Evolutionary conservation across 2,888 invertebrate species (phyloP), one percentile per base, ranked within the genome.

Genomic region (Psylliodes chrysocephalus): DNA sequence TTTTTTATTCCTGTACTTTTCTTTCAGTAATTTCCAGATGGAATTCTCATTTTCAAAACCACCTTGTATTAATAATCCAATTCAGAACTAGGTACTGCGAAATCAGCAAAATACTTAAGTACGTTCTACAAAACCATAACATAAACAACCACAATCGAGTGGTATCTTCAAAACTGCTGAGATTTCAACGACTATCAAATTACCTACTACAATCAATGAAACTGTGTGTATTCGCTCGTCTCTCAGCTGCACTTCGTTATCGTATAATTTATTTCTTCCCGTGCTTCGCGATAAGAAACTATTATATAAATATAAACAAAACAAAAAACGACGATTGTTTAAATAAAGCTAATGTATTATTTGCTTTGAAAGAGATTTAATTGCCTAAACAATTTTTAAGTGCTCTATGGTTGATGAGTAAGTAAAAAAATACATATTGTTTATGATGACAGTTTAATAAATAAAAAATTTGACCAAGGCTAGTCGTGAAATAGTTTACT

Each of bases 191-290:
- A 22, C 17, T 30, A 55, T 55, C 42, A 25, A 55, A 44, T 44
- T 55, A 55, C 46, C 18, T 19, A 22, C 54, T 8, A 35, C 18
- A 19, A 44, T 44, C 44, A 44, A 44, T 44, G 44, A 44, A 44
- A 22, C 22, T 22, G 22, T 22, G 22, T 22, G 22, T 22, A 6
- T 22, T n/a, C 17, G 17, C n/a, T 44, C 19, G 19, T 38, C 40
- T 42, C 25, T 42, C 54, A 54, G 35, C 38, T 52, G 38, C 38
- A 33, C 52, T 38, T 17, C 28, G 33, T 19, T 52, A 52, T 19
- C 15, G 15, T 7, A 40, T 54, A 14, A 54, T 54, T 54, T 40
- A 54, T 25, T 40, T 54, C 38, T 52, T 25, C 52, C 30, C 40
- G 35, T 54, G n/a, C 15, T 14, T 40, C 1, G 1, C 28, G 49